These are phyloP conservation scores for Harpegnathos saltator DNA, from an alignment of 1,140 invertebrate species.

Conservation along the genomic window DNA sequence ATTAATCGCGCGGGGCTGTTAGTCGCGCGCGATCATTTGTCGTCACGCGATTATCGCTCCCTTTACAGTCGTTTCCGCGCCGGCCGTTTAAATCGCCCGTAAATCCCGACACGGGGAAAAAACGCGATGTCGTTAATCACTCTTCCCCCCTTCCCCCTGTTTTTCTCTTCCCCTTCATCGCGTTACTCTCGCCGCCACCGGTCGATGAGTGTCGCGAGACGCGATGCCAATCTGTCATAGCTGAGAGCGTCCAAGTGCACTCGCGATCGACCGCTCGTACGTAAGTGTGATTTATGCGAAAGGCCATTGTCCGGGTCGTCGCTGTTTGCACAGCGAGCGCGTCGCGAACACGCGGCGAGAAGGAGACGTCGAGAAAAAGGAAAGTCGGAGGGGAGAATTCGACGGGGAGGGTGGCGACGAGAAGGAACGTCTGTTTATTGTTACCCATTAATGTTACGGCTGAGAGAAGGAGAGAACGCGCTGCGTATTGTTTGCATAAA, in stretches of 20 bases:
- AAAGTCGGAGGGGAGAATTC: background rate
- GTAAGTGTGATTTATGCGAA: conserved; percentile 6
- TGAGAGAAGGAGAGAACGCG: background rate
- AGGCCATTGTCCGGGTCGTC: conserved; percentile 38
- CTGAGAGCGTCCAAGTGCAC: background rate
- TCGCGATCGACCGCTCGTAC: conserved; percentile 6
- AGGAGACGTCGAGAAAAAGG: background rate
- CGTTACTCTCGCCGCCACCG: background rate
- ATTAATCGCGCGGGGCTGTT: background rate
- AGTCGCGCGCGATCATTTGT: background rate
- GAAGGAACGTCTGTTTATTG: background rate
- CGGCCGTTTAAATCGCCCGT: background rate
- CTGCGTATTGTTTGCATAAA: no score
- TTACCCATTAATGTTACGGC: no score
- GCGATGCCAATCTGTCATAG: no score
- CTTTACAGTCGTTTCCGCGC: background rate
- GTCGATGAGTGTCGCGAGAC: background rate
- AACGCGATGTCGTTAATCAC: background rate
- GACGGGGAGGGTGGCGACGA: background rate
- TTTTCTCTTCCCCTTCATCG: background rate
- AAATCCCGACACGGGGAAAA: background rate
- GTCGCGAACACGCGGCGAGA: background rate
- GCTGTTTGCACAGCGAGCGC: conserved; percentile 37
- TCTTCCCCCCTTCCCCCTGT: no score
- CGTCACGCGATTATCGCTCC: background rate